phyloP scores from a whole-genome alignment of 2,113 vertebrate genomes.

The Sorex fumeus region DNA sequence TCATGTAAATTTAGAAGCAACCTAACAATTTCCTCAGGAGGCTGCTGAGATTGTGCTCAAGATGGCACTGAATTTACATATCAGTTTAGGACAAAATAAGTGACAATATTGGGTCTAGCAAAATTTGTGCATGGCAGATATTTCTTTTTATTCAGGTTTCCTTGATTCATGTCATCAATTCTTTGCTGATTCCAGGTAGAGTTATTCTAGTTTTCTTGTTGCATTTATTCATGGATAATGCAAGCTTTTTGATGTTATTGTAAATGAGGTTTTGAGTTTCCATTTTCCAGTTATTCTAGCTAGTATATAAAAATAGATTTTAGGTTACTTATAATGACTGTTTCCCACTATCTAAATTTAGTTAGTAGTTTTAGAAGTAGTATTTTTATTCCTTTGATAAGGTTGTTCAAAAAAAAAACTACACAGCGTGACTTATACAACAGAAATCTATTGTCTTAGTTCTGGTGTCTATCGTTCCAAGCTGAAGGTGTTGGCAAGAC shows the following conservation, averaged over 20 bases:
- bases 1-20: conserved; percentile 22
- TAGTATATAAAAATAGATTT: not conserved
- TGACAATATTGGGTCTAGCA: not conserved
- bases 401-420: no score
- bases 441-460: not conserved
- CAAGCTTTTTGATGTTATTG: not conserved
- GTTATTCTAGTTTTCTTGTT: not conserved
- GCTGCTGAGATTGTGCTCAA: not conserved
- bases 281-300: not conserved
- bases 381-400: no score
- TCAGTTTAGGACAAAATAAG: not conserved
- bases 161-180: not conserved
- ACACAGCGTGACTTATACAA: no score
- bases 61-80: not conserved
- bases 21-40: not conserved
- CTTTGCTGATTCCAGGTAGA: not conserved
- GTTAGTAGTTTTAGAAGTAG: not conserved
- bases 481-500: not conserved
- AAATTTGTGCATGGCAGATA: not conserved
- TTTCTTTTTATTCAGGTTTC: not conserved
- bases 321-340: not conserved
- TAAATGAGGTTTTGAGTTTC: not conserved
- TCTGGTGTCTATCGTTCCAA: not conserved
- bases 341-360: not conserved
- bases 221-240: not conserved